phyloP scores from a whole-genome alignment of 2,797 vertebrate species.

The Ibycter americanus region DNA sequence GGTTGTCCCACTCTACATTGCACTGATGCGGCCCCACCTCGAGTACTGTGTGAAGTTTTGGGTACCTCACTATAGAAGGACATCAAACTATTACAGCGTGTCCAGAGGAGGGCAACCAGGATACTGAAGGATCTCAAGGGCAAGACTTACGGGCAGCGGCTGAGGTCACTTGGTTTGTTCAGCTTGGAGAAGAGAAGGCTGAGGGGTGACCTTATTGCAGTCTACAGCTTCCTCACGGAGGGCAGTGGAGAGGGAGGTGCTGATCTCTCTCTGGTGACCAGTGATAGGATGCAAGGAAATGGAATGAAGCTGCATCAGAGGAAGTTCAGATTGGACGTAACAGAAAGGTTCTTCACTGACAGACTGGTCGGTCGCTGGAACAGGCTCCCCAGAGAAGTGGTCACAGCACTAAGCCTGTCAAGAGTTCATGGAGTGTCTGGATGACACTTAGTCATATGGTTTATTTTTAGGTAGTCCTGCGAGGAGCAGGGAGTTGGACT shows the following conservation, averaged over 20 bases:
- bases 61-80: too few species aligned
- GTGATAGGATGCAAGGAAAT: accelerated
- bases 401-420: neutral
- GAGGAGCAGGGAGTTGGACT: neutral
- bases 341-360: neutral
- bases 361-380: neutral
- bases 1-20: too few species aligned
- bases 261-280: neutral
- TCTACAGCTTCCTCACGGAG: neutral
- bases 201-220: neutral
- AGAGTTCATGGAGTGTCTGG: neutral
- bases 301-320: neutral
- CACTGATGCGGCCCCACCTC: too few species aligned
- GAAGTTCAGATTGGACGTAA: too few species aligned
- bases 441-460: accelerated
- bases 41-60: too few species aligned
- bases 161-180: too few species aligned
- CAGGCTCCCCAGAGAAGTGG: neutral
- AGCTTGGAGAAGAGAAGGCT: neutral
- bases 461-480: neutral
- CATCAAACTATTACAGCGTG: too few species aligned
- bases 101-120: too few species aligned
- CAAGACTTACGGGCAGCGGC: too few species aligned
- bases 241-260: neutral
- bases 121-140: too few species aligned